Conservation (phyloP, 2,113 vertebrate species). For the Nothoprocta pentlandii region DNA sequence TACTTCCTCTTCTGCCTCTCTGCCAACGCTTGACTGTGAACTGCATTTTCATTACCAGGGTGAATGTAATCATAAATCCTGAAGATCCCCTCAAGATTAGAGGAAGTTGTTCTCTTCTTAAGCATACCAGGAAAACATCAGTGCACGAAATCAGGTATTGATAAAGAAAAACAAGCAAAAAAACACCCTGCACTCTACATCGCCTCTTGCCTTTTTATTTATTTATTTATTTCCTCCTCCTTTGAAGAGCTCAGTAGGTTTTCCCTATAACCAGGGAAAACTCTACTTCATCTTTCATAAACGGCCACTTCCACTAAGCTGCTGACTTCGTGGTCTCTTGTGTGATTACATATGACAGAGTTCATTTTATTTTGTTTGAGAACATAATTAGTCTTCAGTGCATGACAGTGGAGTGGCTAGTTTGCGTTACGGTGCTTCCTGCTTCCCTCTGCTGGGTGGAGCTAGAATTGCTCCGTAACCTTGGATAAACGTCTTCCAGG, state of each 20-base stretch:
- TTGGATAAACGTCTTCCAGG: not conserved
- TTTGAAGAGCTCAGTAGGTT: not conserved
- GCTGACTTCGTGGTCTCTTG: not conserved
- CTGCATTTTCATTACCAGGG: not conserved
- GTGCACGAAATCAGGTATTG: fast-evolving
- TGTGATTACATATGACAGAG: conserved; percentile 54
- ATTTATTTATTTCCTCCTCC: too few relatives aligned
- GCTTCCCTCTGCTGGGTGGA: conserved; percentile 51
- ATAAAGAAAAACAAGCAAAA: not conserved
- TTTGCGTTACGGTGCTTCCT: not conserved
- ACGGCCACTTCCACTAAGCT: conserved; percentile 7
- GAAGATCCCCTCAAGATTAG: not conserved
- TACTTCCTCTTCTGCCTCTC: not conserved
- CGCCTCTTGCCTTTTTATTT: too few relatives aligned
- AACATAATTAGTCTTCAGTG: conserved; percentile 30
- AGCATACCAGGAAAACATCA: not conserved
- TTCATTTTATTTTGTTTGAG: conserved; percentile 43
- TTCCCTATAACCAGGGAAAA: not conserved
- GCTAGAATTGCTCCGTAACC: not conserved
- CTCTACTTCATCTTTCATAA: not conserved
- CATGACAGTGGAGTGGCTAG: not conserved
- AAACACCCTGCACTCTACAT: too few relatives aligned
- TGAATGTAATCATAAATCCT: not conserved
- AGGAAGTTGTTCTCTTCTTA: not conserved
- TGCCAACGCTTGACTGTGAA: not conserved